Conservation (phyloP, 2,797 vertebrate species). For the Anas bernieri region DNA sequence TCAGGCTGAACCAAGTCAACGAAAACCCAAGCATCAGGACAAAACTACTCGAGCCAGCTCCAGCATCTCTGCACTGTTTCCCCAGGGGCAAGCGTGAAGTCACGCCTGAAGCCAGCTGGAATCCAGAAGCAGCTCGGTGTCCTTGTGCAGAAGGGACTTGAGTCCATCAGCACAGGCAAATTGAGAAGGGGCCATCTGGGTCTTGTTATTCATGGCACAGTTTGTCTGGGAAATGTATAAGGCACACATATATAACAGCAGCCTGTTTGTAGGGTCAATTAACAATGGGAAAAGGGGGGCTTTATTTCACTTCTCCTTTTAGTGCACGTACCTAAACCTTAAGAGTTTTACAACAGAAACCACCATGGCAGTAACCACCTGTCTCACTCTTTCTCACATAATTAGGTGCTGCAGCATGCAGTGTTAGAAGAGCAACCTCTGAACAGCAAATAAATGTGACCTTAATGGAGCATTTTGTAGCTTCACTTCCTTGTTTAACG, state of each 20-base stretch:
- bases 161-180: neutral
- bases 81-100: neutral
- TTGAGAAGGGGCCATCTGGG: neutral
- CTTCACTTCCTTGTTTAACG: neutral
- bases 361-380: fast-evolving
- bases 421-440: neutral
- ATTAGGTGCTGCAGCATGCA: neutral
- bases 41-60: neutral
- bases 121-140: neutral
- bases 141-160: neutral
- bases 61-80: neutral
- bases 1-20: neutral
- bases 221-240: neutral
- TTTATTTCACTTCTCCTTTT: neutral
- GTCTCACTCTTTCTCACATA: neutral
- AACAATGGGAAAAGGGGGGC: neutral
- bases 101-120: neutral
- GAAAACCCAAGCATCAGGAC: neutral
- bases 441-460: neutral
- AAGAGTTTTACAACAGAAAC: neutral
- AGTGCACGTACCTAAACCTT: neutral
- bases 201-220: neutral
- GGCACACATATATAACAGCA: fast-evolving
- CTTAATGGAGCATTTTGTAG: slow-evolving; percentile 13
- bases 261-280: neutral